Evolutionary conservation across 1,140 invertebrate genomes (phyloP).

Genomic region (Leptinotarsa texana): DNA sequence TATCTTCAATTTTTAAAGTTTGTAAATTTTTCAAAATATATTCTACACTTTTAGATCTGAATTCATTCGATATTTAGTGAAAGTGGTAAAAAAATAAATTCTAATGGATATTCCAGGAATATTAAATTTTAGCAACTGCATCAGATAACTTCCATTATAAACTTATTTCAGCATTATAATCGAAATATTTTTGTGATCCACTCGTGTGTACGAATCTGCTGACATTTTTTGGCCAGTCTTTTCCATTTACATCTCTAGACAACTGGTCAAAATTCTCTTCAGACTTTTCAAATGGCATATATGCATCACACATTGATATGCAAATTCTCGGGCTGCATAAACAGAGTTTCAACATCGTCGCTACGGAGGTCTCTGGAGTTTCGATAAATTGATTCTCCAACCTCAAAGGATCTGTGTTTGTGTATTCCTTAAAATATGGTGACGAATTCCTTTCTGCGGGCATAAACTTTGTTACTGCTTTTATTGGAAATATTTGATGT

Average conservation of each 20-base stretch:
- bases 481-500: constrained; percentile 4
- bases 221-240: no score
- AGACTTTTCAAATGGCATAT: constrained; percentile 19
- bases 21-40: no score
- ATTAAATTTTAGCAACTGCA: no score
- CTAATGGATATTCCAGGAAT: no score
- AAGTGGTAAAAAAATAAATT: no score
- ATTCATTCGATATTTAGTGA: no score
- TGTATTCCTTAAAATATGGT: constrained; percentile 27
- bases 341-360: constrained; percentile 31
- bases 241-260: background rate
- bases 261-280: constrained; percentile 6
- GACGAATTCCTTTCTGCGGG: constrained; percentile 12
- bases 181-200: no score
- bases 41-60: no score
- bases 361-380: constrained; percentile 21
- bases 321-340: constrained; percentile 32
- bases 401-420: constrained; percentile 31
- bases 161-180: no score
- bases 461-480: constrained; percentile 4
- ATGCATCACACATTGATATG: constrained; percentile 27
- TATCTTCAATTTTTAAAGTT: no score
- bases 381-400: constrained; percentile 34
- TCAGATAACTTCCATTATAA: no score
- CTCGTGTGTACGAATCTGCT: no score